phyloP scores from a whole-genome alignment of 1,140 invertebrate species.

The Drosophila guanche region DNA sequence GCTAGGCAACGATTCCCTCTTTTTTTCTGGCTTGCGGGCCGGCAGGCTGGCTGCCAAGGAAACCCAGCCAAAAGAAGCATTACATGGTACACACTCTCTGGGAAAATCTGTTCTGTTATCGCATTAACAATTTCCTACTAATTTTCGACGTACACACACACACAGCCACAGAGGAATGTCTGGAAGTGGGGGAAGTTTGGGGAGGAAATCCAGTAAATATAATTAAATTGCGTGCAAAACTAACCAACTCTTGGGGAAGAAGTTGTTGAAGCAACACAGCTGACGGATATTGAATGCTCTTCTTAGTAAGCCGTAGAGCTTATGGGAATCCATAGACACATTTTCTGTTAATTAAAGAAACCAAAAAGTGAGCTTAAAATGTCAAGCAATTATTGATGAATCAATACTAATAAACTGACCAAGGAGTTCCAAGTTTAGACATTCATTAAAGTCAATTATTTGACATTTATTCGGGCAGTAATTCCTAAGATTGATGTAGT shows the following conservation, averaged over 20 bases:
- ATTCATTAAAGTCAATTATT: no score
- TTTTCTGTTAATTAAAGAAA: no score
- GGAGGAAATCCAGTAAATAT: conserved; percentile 55
- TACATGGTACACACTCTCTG: conserved; percentile 40
- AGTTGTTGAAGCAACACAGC: not conserved
- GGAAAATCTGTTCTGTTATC: conserved; percentile 72
- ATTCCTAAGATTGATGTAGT: no score
- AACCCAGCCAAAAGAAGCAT: conserved; percentile 43
- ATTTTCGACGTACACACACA: conserved; percentile 47
- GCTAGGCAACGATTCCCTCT: conserved; percentile 12
- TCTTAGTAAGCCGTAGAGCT: not conserved
- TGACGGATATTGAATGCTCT: conserved; percentile 8
- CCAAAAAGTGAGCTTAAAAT: no score
- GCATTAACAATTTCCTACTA: conserved; percentile 80
- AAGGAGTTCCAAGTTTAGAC: no score
- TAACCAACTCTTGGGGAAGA: conserved; percentile 38
- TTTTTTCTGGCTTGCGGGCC: conserved; percentile 3
- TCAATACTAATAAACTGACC: not conserved
- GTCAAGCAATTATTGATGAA: not conserved
- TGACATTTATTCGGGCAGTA: no score
- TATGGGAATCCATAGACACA: no score
- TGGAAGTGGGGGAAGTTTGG: conserved; percentile 10
- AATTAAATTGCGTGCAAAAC: conserved; percentile 79
- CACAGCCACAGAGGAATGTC: not conserved
- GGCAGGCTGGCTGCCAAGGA: conserved; percentile 23